These are phyloP conservation scores for Chlorops oryzae DNA, from an alignment of 1,140 invertebrate species.

Conservation along the genomic window DNA sequence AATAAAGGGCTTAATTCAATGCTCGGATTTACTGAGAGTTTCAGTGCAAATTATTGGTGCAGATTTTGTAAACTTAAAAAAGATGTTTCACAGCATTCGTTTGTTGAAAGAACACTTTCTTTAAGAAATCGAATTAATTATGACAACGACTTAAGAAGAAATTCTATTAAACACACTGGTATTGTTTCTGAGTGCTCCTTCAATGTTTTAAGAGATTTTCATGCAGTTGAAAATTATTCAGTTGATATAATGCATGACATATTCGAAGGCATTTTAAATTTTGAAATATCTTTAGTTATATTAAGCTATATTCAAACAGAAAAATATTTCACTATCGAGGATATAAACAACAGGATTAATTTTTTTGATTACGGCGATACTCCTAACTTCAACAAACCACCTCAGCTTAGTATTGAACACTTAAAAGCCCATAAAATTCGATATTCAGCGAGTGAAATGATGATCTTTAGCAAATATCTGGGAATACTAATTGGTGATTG, in stretches of 20 bases:
- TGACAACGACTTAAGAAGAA: not conserved
- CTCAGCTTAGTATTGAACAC: not conserved
- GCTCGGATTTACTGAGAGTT: not conserved
- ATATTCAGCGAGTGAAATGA: not conserved
- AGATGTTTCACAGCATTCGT: not conserved
- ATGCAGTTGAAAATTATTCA: not conserved
- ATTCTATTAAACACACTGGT: not conserved
- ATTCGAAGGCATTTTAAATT: not conserved
- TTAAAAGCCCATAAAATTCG: not conserved
- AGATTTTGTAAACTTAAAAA: not conserved
- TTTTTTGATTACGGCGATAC: not conserved
- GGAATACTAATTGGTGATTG: not conserved
- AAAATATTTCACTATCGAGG: not conserved
- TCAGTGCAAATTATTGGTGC: not conserved
- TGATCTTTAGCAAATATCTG: not conserved
- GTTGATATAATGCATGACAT: constrained; percentile 3
- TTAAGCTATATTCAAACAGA: not conserved
- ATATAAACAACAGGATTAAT: not conserved
- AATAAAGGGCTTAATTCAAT: not conserved
- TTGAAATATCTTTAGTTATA: not conserved
- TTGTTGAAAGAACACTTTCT: not conserved
- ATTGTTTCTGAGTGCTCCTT: not conserved
- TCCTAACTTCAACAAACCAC: not conserved
- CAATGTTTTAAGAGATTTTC: not conserved
- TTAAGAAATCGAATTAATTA: not conserved